phyloP scores from a whole-genome alignment of 37 sponge, comb jelly and placozoan species.

The Beroe forskalii region DNA sequence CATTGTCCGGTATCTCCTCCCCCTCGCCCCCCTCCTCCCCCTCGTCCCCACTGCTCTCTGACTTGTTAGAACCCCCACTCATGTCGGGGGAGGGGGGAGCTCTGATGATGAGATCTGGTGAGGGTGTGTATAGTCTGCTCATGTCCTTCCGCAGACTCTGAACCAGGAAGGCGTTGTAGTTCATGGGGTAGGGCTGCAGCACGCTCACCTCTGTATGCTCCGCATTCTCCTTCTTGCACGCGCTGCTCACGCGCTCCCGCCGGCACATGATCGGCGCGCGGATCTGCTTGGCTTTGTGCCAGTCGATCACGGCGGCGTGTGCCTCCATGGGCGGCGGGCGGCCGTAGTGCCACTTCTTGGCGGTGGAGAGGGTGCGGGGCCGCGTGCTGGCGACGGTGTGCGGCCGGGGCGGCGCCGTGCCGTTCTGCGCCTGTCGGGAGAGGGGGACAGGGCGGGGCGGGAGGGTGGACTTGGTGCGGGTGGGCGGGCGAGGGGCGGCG shows the following conservation, averaged over 20 bases:
- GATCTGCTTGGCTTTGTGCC: conserved; percentile 44
- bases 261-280: conserved; percentile 14
- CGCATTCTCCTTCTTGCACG: conserved; percentile 1
- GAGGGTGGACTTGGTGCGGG: conserved; percentile 20
- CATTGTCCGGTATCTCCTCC: neutral
- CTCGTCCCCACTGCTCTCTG: neutral
- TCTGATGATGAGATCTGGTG: conserved; percentile 33
- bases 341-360: conserved; percentile 26
- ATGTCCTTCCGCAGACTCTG: conserved; percentile 55
- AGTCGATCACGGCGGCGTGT: conserved; percentile 57
- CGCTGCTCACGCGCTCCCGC: neutral
- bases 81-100: neutral
- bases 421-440: neutral
- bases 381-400: conserved; percentile 18
- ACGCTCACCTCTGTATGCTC: conserved; percentile 57
- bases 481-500: neutral
- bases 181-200: conserved; percentile 42
- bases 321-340: conserved; percentile 22
- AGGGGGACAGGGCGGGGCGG: neutral
- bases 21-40: neutral
- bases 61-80: neutral
- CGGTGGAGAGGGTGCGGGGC: neutral
- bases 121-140: neutral
- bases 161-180: conserved; percentile 62
- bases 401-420: neutral